These are phyloP conservation scores for Lerista edwardsae DNA, from an alignment of 2,797 vertebrate genomes.

Conservation along the genomic window DNA sequence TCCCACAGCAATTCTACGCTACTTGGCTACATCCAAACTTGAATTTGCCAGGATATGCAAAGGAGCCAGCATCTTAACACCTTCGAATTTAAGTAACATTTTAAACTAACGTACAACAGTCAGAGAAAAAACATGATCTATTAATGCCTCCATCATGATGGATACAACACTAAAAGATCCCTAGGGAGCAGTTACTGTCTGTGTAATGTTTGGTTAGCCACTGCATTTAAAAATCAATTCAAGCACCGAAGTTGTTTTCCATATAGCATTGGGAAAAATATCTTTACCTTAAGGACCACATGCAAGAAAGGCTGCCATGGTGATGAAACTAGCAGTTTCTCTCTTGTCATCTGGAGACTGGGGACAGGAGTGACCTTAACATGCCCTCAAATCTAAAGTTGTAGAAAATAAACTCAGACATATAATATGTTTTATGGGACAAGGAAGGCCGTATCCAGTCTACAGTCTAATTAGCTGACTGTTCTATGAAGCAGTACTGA, in stretches of 20 bases:
- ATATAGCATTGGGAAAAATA: neutral
- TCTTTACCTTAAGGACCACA: constrained; percentile 2
- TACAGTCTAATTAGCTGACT: neutral
- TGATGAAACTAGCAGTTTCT: constrained; percentile 40
- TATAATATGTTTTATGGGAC: constrained; percentile 24
- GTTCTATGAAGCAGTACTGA: constrained; percentile 15
- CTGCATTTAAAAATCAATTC: constrained; percentile 46
- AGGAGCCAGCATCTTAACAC: neutral
- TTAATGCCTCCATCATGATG: neutral
- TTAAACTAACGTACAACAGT: neutral
- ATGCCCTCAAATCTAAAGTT: constrained; percentile 9
- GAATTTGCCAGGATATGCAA: neutral
- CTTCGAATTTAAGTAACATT: neutral
- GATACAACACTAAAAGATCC: constrained; percentile 24
- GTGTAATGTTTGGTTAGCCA: constrained; percentile 46
- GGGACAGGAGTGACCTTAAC: constrained; percentile 48
- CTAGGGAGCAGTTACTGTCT: constrained; percentile 37
- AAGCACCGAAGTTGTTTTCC: neutral
- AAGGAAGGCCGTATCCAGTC: constrained; percentile 18
- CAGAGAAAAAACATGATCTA: neutral
- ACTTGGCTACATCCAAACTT: neutral
- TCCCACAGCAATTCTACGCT: neutral
- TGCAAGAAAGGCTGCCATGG: constrained; percentile 29
- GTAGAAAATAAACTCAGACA: constrained; percentile 45
- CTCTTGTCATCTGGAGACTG: constrained; percentile 3